These are phyloP conservation scores for Helogale parvula DNA, from an alignment of 2,113 vertebrate genomes.

Conservation along the genomic window DNA sequence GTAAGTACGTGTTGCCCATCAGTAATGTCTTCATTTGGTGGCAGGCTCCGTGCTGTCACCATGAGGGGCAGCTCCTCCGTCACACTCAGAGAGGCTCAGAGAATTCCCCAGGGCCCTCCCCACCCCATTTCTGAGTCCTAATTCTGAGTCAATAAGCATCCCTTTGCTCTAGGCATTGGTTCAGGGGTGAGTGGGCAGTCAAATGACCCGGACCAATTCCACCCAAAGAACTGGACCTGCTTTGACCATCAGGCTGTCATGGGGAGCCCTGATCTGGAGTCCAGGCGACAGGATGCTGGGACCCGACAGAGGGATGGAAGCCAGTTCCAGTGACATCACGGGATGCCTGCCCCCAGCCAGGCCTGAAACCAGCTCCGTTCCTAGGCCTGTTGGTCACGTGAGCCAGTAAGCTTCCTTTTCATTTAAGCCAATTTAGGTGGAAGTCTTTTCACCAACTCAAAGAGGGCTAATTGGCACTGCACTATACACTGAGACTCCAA, in stretches of 20 bases:
- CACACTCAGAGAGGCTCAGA: neutral
- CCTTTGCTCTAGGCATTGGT: neutral
- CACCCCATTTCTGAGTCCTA: neutral
- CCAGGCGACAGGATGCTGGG: neutral
- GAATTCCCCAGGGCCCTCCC: neutral
- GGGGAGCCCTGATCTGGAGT: neutral
- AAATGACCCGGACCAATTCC: neutral
- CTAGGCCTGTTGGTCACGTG: neutral
- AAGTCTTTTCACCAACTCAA: neutral
- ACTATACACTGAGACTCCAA: neutral
- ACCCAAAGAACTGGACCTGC: neutral
- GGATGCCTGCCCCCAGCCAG: neutral
- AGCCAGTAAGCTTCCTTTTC: neutral
- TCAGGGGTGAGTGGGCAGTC: neutral
- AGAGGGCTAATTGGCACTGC: neutral
- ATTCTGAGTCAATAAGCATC: neutral
- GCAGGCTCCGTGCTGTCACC: rapidly evolving
- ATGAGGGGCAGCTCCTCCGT: no score
- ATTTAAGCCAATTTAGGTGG: neutral
- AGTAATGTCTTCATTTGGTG: neutral
- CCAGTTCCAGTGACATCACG: neutral
- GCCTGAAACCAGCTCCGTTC: neutral
- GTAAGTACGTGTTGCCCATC: rapidly evolving
- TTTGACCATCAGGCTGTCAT: no score
- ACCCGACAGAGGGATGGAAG: neutral